Evolutionary conservation across 2,888 invertebrate species (phyloP).

Genomic region (Enchytraeus crypticus): DNA sequence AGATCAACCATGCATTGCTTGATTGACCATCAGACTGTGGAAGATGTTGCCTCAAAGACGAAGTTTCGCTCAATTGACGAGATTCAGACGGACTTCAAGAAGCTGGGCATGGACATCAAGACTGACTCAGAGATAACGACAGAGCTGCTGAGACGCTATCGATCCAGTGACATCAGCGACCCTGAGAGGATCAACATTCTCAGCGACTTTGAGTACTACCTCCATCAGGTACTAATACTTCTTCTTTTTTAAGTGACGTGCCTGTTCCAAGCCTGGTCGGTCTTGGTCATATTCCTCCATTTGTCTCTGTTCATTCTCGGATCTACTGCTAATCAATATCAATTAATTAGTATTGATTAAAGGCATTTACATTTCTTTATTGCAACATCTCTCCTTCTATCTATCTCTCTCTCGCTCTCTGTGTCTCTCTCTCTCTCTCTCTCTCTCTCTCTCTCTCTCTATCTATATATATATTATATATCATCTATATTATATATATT

Average conservation of each 20-base stretch:
- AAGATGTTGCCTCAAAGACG: too few species aligned
- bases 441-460: neutral
- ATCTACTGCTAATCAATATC: neutral
- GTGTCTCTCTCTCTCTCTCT: neutral
- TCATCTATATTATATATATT: too few species aligned
- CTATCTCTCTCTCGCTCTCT: neutral
- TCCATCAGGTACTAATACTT: slow-evolving; percentile 67
- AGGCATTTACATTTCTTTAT: neutral
- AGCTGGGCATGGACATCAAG: slow-evolving; percentile 58
- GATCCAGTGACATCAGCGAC: slow-evolving; percentile 42
- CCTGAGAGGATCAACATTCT: slow-evolving; percentile 52
- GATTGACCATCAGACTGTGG: too few species aligned
- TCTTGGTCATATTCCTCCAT: too few species aligned
- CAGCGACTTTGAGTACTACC: slow-evolving; percentile 62
- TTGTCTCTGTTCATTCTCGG: too few species aligned
- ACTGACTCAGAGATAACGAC: slow-evolving; percentile 62
- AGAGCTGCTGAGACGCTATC: slow-evolving; percentile 53
- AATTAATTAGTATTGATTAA: neutral
- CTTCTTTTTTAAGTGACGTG: too few species aligned
- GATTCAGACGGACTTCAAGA: slow-evolving; percentile 59
- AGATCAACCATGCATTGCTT: too few species aligned
- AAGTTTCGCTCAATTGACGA: slow-evolving; percentile 51
- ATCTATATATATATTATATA: neutral
- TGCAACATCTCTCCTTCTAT: neutral
- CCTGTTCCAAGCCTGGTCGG: too few species aligned